Evolutionary conservation across 2,888 invertebrate species (phyloP).

Genomic region (Maniola hyperantus): DNA sequence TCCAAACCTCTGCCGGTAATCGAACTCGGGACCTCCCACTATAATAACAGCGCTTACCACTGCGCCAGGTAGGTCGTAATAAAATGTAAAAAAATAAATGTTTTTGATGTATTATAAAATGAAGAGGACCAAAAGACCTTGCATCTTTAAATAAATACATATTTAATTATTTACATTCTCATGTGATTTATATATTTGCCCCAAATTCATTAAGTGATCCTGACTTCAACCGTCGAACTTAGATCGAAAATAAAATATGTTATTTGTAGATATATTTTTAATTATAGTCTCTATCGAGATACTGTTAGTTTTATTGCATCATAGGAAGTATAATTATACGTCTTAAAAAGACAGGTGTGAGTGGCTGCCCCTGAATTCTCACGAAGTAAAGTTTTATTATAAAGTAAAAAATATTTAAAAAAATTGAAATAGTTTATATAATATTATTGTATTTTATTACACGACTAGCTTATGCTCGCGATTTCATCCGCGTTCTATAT

Average conservation of each 20-base stretch:
- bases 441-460: too few relatives aligned
- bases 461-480: too few relatives aligned
- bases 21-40: too few relatives aligned
- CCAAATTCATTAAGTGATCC: slow-evolving; percentile 4
- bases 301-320: background rate
- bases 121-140: background rate
- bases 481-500: too few relatives aligned
- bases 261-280: background rate
- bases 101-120: background rate
- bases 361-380: background rate
- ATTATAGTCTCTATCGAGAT: background rate
- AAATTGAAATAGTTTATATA: too few relatives aligned
- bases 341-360: background rate
- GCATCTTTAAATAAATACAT: background rate
- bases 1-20: too few relatives aligned
- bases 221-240: slow-evolving; percentile 1
- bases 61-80: too few relatives aligned
- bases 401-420: background rate
- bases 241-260: background rate
- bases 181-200: slow-evolving; percentile 11
- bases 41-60: too few relatives aligned
- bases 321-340: background rate
- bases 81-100: background rate
- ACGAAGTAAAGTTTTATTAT: background rate
- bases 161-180: slow-evolving; percentile 2